These are phyloP conservation scores for Crossocerus cetratus DNA, from an alignment of 2,888 invertebrate species.

Conservation along the genomic window DNA sequence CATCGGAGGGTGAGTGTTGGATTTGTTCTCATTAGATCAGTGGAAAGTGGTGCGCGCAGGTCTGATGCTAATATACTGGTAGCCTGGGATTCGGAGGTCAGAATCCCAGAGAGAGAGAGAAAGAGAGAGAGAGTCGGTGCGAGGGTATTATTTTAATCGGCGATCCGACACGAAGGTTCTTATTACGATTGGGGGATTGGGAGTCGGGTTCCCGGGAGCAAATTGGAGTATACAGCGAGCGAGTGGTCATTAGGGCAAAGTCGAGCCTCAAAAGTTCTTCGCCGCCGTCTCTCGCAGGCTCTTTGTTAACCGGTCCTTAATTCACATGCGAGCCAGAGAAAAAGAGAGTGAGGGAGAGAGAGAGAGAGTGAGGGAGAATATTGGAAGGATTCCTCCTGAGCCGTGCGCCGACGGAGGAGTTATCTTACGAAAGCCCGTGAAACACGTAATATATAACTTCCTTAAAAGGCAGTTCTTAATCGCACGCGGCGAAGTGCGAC, in stretches of 20 bases:
- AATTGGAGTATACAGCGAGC: neutral
- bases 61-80: neutral
- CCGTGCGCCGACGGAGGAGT: neutral
- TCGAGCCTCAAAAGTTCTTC: neutral
- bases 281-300: neutral
- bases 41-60: neutral
- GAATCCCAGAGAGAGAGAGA: too few relatives aligned
- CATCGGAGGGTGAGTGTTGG: constrained; percentile 23
- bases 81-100: neutral
- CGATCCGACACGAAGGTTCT: neutral
- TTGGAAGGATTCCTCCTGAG: neutral
- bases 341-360: neutral
- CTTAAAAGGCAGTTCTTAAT: constrained; percentile 56
- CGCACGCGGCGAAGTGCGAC: constrained; percentile 52
- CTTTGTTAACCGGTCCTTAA: neutral
- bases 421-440: constrained; percentile 38
- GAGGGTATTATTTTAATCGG: neutral
- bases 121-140: neutral
- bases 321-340: neutral
- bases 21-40: neutral
- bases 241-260: neutral
- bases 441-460: constrained; percentile 57
- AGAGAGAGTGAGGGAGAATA: neutral
- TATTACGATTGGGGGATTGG: neutral
- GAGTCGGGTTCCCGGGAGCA: neutral